These are phyloP conservation scores for Macrochelys suwanniensis DNA, from an alignment of 2,797 vertebrate genomes.

Conservation along the genomic window DNA sequence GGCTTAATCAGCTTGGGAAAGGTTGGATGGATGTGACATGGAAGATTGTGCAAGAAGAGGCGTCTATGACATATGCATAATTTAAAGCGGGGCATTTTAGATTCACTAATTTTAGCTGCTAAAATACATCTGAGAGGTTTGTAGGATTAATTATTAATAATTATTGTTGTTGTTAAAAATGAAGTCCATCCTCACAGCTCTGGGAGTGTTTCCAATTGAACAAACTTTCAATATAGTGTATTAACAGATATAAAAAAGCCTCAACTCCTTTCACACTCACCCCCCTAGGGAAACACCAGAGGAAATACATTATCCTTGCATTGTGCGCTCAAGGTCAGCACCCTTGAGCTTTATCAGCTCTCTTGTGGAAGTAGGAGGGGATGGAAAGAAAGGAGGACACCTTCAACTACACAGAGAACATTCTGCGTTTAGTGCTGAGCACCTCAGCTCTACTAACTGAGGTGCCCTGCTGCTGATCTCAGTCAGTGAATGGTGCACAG, in stretches of 20 bases:
- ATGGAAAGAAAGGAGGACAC: not conserved
- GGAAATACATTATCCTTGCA: not conserved
- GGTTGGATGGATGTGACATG: accelerated
- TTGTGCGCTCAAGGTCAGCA: not conserved
- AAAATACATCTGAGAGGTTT: constrained; percentile 32
- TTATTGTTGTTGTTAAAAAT: constrained; percentile 63
- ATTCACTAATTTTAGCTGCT: constrained; percentile 58
- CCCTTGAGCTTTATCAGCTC: not conserved
- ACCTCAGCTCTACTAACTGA: not conserved
- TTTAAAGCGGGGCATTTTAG: constrained; percentile 36
- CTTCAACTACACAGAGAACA: not conserved
- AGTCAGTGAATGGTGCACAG: not conserved
- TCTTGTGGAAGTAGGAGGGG: not conserved
- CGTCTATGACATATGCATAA: not conserved
- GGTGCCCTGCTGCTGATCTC: not conserved
- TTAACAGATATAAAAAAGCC: constrained; percentile 37
- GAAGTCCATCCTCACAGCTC: constrained; percentile 56
- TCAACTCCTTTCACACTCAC: not conserved
- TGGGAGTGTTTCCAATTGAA: constrained; percentile 58
- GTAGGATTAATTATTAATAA: constrained; percentile 72
- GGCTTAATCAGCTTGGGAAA: not conserved
- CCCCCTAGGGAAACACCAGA: not conserved
- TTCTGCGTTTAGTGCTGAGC: not conserved
- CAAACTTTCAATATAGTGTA: constrained; percentile 46
- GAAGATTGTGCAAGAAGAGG: constrained; percentile 17